Conservation (phyloP, 2,113 vertebrate genomes). For the Dryoscopus gambensis region DNA sequence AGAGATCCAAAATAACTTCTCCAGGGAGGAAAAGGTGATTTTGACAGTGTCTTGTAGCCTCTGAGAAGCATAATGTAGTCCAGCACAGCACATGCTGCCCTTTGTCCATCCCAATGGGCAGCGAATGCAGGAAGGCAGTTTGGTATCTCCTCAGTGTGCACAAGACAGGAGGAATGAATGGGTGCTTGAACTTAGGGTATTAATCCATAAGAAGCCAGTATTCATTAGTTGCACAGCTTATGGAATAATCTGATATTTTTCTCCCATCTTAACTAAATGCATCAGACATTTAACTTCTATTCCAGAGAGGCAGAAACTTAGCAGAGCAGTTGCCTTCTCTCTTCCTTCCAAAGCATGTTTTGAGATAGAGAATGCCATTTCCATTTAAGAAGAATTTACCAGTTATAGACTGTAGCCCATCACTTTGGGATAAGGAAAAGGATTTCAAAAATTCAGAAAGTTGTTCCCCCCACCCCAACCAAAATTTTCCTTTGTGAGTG, state of each 20-base stretch:
- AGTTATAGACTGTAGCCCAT: background rate
- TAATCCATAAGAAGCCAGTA: background rate
- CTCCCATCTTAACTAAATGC: background rate
- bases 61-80: background rate
- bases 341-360: background rate
- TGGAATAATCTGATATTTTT: background rate
- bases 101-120: background rate
- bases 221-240: background rate
- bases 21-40: background rate
- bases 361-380: background rate
- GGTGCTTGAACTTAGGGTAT: background rate
- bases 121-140: background rate
- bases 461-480: background rate
- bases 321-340: background rate
- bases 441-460: background rate
- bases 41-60: background rate
- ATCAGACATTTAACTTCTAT: background rate
- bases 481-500: background rate
- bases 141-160: background rate
- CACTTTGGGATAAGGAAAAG: background rate
- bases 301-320: background rate
- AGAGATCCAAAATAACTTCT: background rate
- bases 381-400: background rate
- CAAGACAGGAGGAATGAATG: background rate
- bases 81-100: background rate